Conservation (phyloP, 2,888 invertebrate species). For the Oasisia sp. region DNA sequence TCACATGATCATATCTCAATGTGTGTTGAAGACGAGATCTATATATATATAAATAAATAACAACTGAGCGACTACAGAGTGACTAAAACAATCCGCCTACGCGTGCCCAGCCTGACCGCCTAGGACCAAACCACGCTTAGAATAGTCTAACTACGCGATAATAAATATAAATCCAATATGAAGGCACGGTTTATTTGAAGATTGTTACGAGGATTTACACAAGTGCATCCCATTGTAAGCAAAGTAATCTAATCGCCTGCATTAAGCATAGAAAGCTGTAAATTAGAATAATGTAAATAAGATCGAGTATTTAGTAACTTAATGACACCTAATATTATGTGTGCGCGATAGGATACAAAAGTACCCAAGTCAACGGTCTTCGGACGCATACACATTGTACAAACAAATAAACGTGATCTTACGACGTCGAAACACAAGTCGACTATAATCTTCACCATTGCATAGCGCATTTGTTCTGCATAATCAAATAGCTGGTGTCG, state of each 20-base stretch:
- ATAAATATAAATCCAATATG: slow-evolving; percentile 17
- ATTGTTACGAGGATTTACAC: background rate
- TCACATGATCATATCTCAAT: slow-evolving; percentile 9
- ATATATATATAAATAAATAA: slow-evolving; percentile 2
- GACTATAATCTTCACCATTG: background rate
- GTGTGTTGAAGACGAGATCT: slow-evolving; percentile 17
- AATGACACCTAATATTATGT: background rate
- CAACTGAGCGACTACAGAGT: background rate
- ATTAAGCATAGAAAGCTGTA: background rate
- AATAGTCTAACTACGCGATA: background rate
- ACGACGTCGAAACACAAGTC: background rate
- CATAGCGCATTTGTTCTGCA: slow-evolving; percentile 12
- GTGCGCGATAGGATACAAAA: slow-evolving; percentile 4
- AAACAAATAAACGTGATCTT: background rate
- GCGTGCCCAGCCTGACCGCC: background rate
- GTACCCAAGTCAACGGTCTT: background rate
- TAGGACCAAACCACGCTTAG: background rate
- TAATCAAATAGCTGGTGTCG: background rate
- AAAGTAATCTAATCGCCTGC: background rate
- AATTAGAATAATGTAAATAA: background rate
- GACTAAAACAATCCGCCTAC: background rate
- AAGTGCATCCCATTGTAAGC: slow-evolving; percentile 6
- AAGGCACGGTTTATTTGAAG: slow-evolving; percentile 10
- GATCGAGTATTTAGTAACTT: background rate
- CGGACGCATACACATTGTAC: background rate